Base-by-base conservation (phyloP, 2,797 vertebrate genomes). In the Anableps anableps region DNA sequence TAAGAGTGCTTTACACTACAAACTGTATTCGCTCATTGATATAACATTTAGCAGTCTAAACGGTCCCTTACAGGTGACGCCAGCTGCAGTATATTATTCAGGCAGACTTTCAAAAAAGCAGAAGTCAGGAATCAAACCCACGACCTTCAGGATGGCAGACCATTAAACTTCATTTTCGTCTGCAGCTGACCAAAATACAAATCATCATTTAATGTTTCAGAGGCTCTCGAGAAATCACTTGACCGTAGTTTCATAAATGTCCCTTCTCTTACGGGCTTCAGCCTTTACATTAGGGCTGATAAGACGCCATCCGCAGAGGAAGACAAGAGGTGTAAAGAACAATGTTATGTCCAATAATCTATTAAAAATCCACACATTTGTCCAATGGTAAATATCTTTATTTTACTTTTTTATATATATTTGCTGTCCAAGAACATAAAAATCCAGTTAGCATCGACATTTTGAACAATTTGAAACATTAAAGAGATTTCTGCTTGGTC, bases 131-230 rank as follows among this genome's bases (percentile, higher is more conserved):
- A 76, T 48, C 74, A 75, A 75, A 75, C 55, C 29, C 7, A 2
- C 55, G 19, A 75, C 74, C 38, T 31, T 62, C 41, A 17, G 19
- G n/a, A 47, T 62, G 17, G 26, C 41, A 62, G 74, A 34, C 21
- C 41, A 62, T 60, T 75, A 62, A 45, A 60, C 55, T 45, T 62
- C 16, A 62, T 75, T 62, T 31, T 31, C 26, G 8, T 45, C 23
- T 14, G 43, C 74, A 34, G 74, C n/a, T 75, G 55, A 43, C 55
- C 55, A 21, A 23, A 62, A 75, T 62, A 62, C 36, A 45, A n/a
- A 60, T 45, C 26, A 62, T 0, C 47, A 26, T 76, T 34, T 62
- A 76, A 47, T 76, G 55, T 47, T 43, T 41, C 13, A 48, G 58
- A 26, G 16, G 47, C 62, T 50, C 48, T 53, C 26, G 21, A 29